Evolutionary conservation across 2,888 invertebrate genomes (phyloP), one percentile per base, ranked within the genome.

Genomic region (Trichogramma dendrolimi): DNA sequence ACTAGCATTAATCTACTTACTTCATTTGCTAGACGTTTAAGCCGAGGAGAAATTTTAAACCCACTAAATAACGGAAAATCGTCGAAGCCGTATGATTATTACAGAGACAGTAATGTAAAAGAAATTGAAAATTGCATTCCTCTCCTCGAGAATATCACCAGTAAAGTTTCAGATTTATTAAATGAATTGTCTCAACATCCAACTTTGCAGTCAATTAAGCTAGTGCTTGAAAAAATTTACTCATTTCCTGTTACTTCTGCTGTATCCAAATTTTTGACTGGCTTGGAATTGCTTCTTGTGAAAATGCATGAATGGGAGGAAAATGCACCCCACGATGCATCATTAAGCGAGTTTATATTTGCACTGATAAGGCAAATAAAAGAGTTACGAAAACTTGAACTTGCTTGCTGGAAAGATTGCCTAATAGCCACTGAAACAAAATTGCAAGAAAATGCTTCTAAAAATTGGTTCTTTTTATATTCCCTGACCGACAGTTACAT

Each of bases 401-500:
- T 98, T 70, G 85, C 86, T 61, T 87, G 89, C 72, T 97, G 96
- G 96, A 91, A 90, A 70, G 87, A 89, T 71, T 89, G 91, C 62
- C 81, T 96, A 5, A 87, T 89, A 65, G 84, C 85, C 63, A 83
- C 90, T 14, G 84, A 84, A 62, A 82, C 85, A 55, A 85, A 88
- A 71, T 82, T 89, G 67, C 85, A 86, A 73, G 81, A 85, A 0
- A 85, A 86, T 65, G 86, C 90, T 0, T 86, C 89, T 67, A 91
- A 90, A 75, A 96, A 93, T 86, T 97, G 96, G 95, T 92, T 94
- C 80, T 89, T 91, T 76, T 79, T 96, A 52, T 94, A 91, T 75
- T 85, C 87, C 38, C 81, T 92, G 0, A 79, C 90, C 47, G 84
- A 86, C 54, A 85, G 87, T 47, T 89, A 87, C 72, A 76, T 86